These are phyloP conservation scores for Prionailurus viverrinus DNA, from an alignment of 2,113 vertebrate genomes.

Conservation along the genomic window DNA sequence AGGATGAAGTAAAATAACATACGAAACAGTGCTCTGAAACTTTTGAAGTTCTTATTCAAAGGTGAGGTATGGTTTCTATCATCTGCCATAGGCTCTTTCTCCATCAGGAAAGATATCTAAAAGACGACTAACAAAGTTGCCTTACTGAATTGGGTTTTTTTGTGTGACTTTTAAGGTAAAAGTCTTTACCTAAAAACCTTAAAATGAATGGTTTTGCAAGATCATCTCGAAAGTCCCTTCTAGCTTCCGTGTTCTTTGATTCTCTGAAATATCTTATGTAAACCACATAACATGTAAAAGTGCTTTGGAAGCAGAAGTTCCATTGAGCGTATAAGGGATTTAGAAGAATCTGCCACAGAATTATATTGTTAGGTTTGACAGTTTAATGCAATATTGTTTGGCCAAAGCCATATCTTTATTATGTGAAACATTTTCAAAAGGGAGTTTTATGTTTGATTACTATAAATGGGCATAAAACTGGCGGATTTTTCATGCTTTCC, in stretches of 20 bases:
- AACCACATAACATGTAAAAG: background rate
- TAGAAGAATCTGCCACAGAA: background rate
- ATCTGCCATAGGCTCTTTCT: background rate
- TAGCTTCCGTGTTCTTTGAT: background rate
- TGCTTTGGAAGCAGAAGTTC: background rate
- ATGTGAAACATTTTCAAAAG: background rate
- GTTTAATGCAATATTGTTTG: background rate
- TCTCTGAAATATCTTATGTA: constrained; percentile 49
- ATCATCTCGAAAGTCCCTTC: background rate
- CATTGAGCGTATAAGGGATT: background rate
- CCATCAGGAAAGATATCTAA: background rate
- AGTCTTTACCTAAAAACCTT: background rate
- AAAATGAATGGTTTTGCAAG: constrained; percentile 29
- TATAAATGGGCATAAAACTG: background rate
- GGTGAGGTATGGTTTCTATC: background rate
- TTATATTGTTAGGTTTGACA: background rate
- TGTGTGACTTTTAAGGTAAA: background rate
- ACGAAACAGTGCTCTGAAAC: background rate
- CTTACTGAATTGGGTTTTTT: background rate
- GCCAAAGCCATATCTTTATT: background rate
- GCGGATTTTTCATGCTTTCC: constrained; percentile 23
- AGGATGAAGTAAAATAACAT: background rate
- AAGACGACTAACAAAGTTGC: background rate
- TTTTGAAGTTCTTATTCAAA: background rate
- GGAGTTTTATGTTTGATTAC: constrained; percentile 19